Percentiles rank a stretch among this genome's conserved stretches.
Conservation (phyloP, 2,113 vertebrate species). For the Salvelinus alpinus region DNA sequence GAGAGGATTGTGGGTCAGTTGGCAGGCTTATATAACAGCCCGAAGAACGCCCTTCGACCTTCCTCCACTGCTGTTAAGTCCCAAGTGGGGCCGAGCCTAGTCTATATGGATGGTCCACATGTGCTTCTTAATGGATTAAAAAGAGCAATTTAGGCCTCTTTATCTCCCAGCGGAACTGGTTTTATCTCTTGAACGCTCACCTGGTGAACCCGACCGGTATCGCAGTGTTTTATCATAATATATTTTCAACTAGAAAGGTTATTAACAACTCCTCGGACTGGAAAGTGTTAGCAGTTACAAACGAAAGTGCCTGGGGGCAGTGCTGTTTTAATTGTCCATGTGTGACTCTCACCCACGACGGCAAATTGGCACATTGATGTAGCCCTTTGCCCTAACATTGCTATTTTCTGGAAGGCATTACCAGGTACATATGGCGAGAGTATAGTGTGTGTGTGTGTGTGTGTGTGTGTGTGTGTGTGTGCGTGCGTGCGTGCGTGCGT, state of each 20-base stretch:
- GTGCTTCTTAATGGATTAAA: conserved; percentile 71
- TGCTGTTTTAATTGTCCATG: conserved; percentile 52
- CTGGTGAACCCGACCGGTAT: conserved; percentile 46
- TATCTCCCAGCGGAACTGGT: conserved; percentile 57
- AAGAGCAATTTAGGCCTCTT: conserved; percentile 64
- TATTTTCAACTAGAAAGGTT: conserved; percentile 52
- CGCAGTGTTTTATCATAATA: conserved; percentile 64
- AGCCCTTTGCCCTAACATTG: conserved; percentile 23
- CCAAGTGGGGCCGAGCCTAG: conserved; percentile 20
- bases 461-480: conserved; percentile 29
- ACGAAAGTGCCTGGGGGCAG: conserved; percentile 40
- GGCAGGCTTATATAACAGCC: conserved; percentile 42
- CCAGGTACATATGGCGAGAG: background rate
- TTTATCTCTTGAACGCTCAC: conserved; percentile 65
- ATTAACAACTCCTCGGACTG: conserved; percentile 59
- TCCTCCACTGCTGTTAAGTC: conserved; percentile 43
- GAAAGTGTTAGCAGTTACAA: conserved; percentile 36
- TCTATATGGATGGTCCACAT: conserved; percentile 60
- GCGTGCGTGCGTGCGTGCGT: conserved; percentile 11
- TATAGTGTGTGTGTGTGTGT: conserved; percentile 10
- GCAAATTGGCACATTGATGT: conserved; percentile 46
- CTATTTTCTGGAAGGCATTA: background rate
- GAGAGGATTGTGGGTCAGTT: conserved; percentile 44
- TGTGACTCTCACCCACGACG: conserved; percentile 19
- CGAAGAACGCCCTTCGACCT: conserved; percentile 60